Percentiles rank a stretch among this genome's conserved stretches.
These are phyloP conservation scores for zebrafish (Danio rerio) DNA, from an alignment of 2,113 vertebrate genomes.

Conservation along the genomic window GRCz12tu NC_133176.1:26088501-26089000, in stretches of 20 bases:
- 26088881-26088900: not conserved
- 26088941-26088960: conserved; percentile 94
- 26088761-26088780: not conserved
- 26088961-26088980: conserved; percentile 91
- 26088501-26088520: conserved; percentile 19
- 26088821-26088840: too few relatives aligned
- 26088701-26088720: not conserved
- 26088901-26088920: not conserved
- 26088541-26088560: conserved; percentile 2
- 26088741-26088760: not conserved
- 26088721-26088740: not conserved
- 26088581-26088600: not conserved
- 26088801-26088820: not conserved
- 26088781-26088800: not conserved
- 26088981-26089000: conserved; percentile 92
- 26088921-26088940: conserved; percentile 96
- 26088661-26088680: not conserved
- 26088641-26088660: not conserved
- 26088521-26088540: not conserved
- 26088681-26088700: not conserved
- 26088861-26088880: not conserved
- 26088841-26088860: too few relatives aligned
- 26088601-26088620: not conserved
- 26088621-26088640: not conserved
- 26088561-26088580: conserved; percentile 15